Base-by-base conservation (phyloP, 2,797 vertebrate species). In the Menidia menidia region DNA sequence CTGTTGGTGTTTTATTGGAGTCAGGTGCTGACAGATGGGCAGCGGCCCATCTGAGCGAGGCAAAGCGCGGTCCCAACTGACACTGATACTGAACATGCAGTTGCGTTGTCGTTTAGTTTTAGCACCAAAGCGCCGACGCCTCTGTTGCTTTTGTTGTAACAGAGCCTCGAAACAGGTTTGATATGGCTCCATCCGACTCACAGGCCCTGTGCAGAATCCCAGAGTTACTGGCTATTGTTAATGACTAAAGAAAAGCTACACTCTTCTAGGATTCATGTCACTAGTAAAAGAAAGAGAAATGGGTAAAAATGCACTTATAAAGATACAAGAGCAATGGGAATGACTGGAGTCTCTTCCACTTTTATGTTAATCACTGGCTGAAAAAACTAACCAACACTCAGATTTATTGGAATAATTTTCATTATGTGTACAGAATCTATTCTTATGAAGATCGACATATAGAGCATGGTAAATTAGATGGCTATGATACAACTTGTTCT, bases 81-180 rank as follows among this genome's bases (percentile, higher is more conserved):
- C 62, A 68, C 39, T 71, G 55, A 75, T 25, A 10, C 44, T 70
- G 64, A 82, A 66, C 64, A 79, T 54, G 33, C 69, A 11, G 35
- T 55, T 32, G 10, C 39, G 15, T 57, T 71, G 19, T 64, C 68
- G 30, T 55, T 43, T 65, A 66, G 44, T 30, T 75, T 64, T 13
- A 67, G 65, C 19, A 71, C 30, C 61, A 75, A 66, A 62, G 77
- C 54, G 70, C 62, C 4, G 31, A 60, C 35, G 32, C 15, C 41
- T 51, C n/a, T 6, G 4, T 61, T 35, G 18, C 53, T 19, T 54
- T 43, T 54, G 25, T 25, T 61, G 25, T 54, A 56, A 32, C 44
- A 25, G 2, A 62, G 6, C 11, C 54, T 52, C 19, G 16, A 54
- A 31, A 60, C 19, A 16, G 19, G 13, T 62, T 77, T 5, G 3